Evolutionary conservation across 2,888 invertebrate genomes (phyloP), one percentile per base, ranked within the genome.

Genomic region (Hirudinaria manillensis): DNA sequence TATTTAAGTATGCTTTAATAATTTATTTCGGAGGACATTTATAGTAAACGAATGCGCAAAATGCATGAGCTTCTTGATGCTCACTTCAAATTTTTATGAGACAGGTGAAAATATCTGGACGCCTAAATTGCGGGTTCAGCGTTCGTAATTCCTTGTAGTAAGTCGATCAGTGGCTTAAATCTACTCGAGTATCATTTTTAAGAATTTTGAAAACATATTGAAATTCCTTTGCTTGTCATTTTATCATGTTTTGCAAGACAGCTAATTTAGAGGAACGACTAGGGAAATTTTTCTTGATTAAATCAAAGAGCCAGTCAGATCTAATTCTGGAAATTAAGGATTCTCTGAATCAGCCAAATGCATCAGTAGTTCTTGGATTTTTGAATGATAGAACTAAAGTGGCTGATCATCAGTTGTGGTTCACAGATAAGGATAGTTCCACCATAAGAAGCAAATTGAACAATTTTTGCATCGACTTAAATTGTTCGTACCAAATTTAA

Each of bases 321-420:
- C 55, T 76, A 7, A 73, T 76, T n/a, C 38, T 76, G 51, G 76
- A 73, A 53, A 53, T 76, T 3, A 72, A 73, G 53, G 68, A 76
- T 36, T 72, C 72, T 3, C 24, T 0, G 10, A 66, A 67, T 19
- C 10, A 71, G 16, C 51, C 76, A 29, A 72, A 68, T 32, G 32
- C 38, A 3, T 16, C 34, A 29, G 66, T 76, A 21, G 73, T 73
- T 24, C n/a, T 72, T n/a, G 72, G 72, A 29, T 29, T 53, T 13
- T 55, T 76, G 19, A 29, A 53, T 29, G 67, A 76, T 61, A 67
- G 67, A 36, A 53, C n/a, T 7, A 36, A 38, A 29, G 32, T 51
- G 21, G 61, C 65, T 19, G 72, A 77, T 55, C 67, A 75, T 45
- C 75, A 75, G 70, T 36, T 77, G 36, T 77, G 75, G 65, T 72